These are phyloP conservation scores for Hesperia comma DNA, from an alignment of 2,888 invertebrate species.

Conservation along the genomic window DNA sequence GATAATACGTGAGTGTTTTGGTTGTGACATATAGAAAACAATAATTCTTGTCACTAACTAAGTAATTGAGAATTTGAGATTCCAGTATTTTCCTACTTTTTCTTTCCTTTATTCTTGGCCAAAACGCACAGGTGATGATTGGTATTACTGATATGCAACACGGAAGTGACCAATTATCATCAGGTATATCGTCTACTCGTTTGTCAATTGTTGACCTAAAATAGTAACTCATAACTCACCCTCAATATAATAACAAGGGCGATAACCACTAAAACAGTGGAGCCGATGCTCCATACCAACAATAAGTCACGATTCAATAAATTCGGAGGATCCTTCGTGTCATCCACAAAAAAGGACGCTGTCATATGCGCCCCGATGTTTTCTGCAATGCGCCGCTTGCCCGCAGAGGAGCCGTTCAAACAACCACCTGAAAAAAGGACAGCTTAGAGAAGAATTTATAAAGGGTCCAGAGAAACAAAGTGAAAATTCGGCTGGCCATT, in stretches of 20 bases:
- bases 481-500: neutral
- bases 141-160: no score
- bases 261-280: constrained; percentile 55
- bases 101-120: no score
- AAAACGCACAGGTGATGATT: no score
- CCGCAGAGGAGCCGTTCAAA: constrained; percentile 88
- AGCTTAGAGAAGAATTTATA: neutral
- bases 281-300: constrained; percentile 58
- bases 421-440: constrained; percentile 84
- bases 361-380: constrained; percentile 68
- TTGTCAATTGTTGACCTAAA: no score
- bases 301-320: constrained; percentile 62
- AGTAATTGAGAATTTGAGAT: no score
- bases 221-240: constrained; percentile 50
- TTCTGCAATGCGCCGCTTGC: constrained; percentile 88
- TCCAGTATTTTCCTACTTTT: no score
- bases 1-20: no score
- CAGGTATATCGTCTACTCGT: no score
- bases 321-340: constrained; percentile 56
- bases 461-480: neutral
- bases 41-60: no score
- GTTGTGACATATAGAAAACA: no score
- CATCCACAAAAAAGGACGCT: constrained; percentile 68
- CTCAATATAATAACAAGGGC: constrained; percentile 60
- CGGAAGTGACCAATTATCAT: no score